Evolutionary conservation across 2,113 vertebrate species (phyloP).

Genomic region (Bubalus kerabau): DNA sequence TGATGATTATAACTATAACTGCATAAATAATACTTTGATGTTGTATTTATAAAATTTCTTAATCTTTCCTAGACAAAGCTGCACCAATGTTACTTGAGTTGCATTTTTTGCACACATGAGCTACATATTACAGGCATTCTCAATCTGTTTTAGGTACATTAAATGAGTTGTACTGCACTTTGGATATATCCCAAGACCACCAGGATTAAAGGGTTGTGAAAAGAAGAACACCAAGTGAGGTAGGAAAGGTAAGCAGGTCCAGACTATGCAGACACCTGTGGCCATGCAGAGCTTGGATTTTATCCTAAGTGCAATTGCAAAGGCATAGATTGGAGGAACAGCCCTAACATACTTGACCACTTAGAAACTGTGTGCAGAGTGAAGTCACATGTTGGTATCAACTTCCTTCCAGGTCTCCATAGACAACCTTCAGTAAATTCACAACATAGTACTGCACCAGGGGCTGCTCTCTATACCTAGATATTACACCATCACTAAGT

Average conservation of each 20-base stretch:
- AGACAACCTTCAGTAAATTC: not conserved
- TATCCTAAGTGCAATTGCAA: not conserved
- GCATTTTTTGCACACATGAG: not conserved
- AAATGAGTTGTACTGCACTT: not conserved
- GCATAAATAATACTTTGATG: not conserved
- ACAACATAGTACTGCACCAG: not conserved
- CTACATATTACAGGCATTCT: not conserved
- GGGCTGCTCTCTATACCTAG: not conserved
- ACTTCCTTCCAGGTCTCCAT: not conserved
- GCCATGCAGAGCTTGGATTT: not conserved
- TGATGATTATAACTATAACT: not conserved
- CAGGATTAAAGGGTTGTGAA: not conserved
- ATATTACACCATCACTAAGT: not conserved
- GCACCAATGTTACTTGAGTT: not conserved
- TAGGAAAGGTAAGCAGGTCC: not conserved
- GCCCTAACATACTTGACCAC: not conserved
- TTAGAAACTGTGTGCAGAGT: not conserved
- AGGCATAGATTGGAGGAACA: not conserved
- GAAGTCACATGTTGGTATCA: not conserved
- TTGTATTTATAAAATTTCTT: not conserved
- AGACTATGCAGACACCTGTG: not conserved
- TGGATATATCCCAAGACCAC: not conserved
- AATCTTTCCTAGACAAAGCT: not conserved
- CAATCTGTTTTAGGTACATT: not conserved
- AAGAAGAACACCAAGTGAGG: not conserved